Evolutionary conservation across 2,113 vertebrate species (phyloP).

Genomic region (Bubo blakistoni): DNA sequence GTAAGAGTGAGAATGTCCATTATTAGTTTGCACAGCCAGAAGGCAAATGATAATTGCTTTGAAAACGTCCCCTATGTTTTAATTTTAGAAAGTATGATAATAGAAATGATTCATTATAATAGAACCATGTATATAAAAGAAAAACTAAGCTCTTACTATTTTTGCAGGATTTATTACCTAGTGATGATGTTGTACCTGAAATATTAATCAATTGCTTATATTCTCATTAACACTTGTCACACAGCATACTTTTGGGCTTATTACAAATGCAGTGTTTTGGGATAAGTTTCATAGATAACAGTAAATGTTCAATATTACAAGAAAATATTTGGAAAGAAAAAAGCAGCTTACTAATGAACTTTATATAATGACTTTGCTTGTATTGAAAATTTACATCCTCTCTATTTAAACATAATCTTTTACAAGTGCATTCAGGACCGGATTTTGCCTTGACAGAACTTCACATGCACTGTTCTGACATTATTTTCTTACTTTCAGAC

Average conservation of each 20-base stretch:
- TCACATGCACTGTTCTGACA: not conserved
- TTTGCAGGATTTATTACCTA: not conserved
- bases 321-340: not conserved
- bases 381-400: not conserved
- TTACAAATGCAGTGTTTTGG: not conserved
- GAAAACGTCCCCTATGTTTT: not conserved
- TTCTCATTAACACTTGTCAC: not conserved
- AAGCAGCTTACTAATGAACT: not conserved
- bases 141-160: not conserved
- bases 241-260: not conserved
- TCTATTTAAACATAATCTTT: not conserved
- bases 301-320: not conserved
- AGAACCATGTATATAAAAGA: not conserved
- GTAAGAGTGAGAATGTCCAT: not conserved
- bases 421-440: not conserved
- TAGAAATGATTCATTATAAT: not conserved
- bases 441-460: not conserved
- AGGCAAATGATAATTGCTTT: not conserved
- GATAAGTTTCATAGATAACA: not conserved
- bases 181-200: not conserved
- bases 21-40: not conserved
- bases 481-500: not conserved
- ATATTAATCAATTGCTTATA: not conserved
- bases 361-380: not conserved
- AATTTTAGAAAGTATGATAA: not conserved